Evolutionary conservation across 2,113 vertebrate species (phyloP), one percentile per base, ranked within the genome.

Genomic region (Bostrychus sinensis): DNA sequence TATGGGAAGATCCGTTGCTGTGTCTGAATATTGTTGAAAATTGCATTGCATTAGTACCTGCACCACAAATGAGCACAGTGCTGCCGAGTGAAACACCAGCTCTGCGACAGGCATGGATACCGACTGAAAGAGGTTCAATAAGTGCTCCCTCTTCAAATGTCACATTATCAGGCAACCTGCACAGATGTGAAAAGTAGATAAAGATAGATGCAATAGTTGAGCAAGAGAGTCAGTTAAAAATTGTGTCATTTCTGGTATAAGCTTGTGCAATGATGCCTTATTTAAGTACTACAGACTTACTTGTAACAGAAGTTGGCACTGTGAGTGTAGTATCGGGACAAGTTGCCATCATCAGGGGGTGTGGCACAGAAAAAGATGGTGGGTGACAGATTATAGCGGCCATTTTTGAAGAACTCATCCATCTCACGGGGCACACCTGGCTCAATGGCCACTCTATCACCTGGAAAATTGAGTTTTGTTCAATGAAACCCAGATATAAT

Each of bases 141-240:
- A 99, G 91, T 23, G 97, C 97, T n/a, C 96, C 97, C 88, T 99
- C 97, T 82, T 99, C 97, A 90, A 92, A 98, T 3, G 94, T 96
- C 81, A 99, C 92, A 1, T 92, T 94, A 67, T 98, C 95, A 17
- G 97, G 97, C 81, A 99, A 90, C 87, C 97, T 99, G 56, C 20
- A 51, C 4, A 38, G 20, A 64, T 55, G 16, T 64, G 17, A 34
- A 36, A 20, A 60, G 9, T 7, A 23, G 26, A 64, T 28, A 5
- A 37, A 9, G 22, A 50, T 4, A n/a, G 1, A 32, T 13, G 38
- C n/a, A 68, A 32, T 30, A 1, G 32, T 83, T 53, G 17, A 13
- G 56, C 48, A 83, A 76, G 14, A 57, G 16, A 19, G 34, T 46
- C 19, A 7, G 30, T 51, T 61, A 20, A 19, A n/a, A n/a, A 22